Evolutionary conservation across 2,113 vertebrate genomes (phyloP).

Genomic region (Gadus macrocephalus): DNA sequence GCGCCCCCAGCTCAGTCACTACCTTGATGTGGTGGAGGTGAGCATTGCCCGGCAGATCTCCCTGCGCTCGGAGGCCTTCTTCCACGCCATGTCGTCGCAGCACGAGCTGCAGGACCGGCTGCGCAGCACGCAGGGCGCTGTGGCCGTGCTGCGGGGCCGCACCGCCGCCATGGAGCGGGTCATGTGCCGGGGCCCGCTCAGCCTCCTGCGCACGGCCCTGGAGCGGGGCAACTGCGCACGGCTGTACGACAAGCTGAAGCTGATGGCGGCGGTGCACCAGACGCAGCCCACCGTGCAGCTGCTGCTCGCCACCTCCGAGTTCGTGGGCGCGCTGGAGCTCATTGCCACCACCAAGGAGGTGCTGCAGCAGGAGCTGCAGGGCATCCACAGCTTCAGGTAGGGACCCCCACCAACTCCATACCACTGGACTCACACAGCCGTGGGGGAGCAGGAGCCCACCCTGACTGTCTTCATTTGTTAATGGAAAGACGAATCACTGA

Average conservation of each 20-base stretch:
- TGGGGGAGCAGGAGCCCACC: too few species aligned
- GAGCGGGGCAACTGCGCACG: slow-evolving; percentile 89
- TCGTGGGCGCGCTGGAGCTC: slow-evolving; percentile 94
- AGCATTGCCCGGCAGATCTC: slow-evolving; percentile 99
- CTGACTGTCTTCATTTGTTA: too few species aligned
- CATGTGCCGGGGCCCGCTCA: slow-evolving; percentile 89
- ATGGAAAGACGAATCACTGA: too few species aligned
- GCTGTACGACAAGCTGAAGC: slow-evolving; percentile 90
- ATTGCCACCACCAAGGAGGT: slow-evolving; percentile 97
- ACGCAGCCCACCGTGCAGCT: slow-evolving; percentile 98
- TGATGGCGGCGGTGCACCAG: slow-evolving; percentile 98
- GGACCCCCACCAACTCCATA: slow-evolving; percentile 20
- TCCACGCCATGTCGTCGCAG: slow-evolving; percentile 98
- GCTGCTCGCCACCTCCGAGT: slow-evolving; percentile 92
- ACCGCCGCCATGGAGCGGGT: slow-evolving; percentile 87
- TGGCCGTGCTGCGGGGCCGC: slow-evolving; percentile 85
- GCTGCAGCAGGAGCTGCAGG: slow-evolving; percentile 96
- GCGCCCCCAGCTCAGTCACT: slow-evolving; percentile 86
- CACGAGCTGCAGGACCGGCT: slow-evolving; percentile 97
- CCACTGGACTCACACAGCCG: too few species aligned
- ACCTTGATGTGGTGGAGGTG: slow-evolving; percentile 98
- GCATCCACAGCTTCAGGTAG: slow-evolving; percentile 94
- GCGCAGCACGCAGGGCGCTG: slow-evolving; percentile 87
- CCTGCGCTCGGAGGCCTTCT: slow-evolving; percentile 96
- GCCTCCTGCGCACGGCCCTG: slow-evolving; percentile 80